Percentiles rank a stretch among this genome's conserved stretches.
Conservation (phyloP, 2,113 vertebrate genomes). For the Callaeas wilsoni region DNA sequence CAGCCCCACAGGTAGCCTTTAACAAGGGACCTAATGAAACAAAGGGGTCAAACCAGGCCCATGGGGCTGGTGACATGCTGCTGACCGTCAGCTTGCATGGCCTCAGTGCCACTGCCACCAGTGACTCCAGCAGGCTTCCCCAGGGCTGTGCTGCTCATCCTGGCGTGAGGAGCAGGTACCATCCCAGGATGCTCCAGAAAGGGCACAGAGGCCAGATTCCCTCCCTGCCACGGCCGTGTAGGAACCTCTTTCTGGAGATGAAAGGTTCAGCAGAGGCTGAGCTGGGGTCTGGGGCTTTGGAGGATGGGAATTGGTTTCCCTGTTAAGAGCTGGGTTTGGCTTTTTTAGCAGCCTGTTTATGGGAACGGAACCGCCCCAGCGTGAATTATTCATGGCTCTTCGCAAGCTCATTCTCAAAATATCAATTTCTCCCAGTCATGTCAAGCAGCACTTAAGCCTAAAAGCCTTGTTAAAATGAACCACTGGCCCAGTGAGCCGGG, state of each 20-base stretch:
- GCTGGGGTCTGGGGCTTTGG: neutral
- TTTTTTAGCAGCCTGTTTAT: conserved; percentile 56
- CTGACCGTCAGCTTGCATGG: accelerated
- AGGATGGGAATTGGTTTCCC: conserved; percentile 16
- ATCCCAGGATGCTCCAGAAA: accelerated
- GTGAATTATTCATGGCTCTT: conserved; percentile 66
- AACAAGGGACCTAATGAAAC: neutral
- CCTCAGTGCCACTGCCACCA: neutral
- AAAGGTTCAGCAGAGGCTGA: neutral
- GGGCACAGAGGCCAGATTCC: neutral
- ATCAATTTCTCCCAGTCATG: conserved; percentile 63
- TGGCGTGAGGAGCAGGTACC: accelerated
- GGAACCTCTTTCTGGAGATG: neutral
- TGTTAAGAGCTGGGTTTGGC: conserved; percentile 5
- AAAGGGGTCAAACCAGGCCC: neutral
- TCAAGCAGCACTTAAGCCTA: conserved; percentile 68
- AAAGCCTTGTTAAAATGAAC: conserved; percentile 62
- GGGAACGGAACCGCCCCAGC: conserved; percentile 29
- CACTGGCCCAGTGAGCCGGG: neutral
- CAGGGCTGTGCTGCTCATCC: accelerated
- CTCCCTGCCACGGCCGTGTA: accelerated
- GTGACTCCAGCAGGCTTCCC: neutral
- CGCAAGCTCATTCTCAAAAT: conserved; percentile 57
- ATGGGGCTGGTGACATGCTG: neutral
- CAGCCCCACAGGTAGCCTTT: neutral